Evolutionary conservation across 2,888 invertebrate genomes (phyloP), one percentile per base, ranked within the genome.

Genomic region (Epiblema foenella): DNA sequence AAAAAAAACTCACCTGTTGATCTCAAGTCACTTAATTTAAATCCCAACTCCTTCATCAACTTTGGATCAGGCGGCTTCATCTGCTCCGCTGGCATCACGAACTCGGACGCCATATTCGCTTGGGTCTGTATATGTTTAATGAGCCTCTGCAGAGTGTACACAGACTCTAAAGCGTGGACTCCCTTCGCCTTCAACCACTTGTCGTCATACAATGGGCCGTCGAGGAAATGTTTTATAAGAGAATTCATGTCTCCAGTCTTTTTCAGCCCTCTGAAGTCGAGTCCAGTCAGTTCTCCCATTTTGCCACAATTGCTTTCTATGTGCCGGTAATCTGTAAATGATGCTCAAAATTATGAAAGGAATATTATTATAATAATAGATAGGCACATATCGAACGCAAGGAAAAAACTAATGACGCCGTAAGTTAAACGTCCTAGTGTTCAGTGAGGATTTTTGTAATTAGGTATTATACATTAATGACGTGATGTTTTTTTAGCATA

Each of bases 271-370:
- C 82, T 86, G 67, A 91, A 84, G 73, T 89, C 83, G 0, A 91
- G 78, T 2, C 88, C 87, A 0, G 91, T 89, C 15, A 93, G 71
- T 49, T 88, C 83, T 0, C 85, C 73, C 84, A 93, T 89, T 72
- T 85, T 90, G 1, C 83, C 80, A 51, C 83, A 84, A 69, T 82
- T 87, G 57, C 79, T 83, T 1, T 83, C 85, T 5, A 85, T 72
- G 69, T 86, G 85, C 75, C 80, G 84, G 75, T 82, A 83, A 82
- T 91, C 93, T 93, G 77, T 18, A 81, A 81, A 59, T 29, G 12
- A 20, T 20, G 20, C 17, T 5, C 7, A 33, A 33, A 33, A 33
- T 24, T 24, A 3, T 24, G 24, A 24, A 24, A n/a, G n/a, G n/a
- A n/a, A n/a, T n/a, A n/a, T n/a, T n/a, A n/a, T n/a, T n/a, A n/a